Percentiles rank a stretch among this genome's conserved stretches.
These are phyloP conservation scores for Drosophila lacertosa DNA, from an alignment of 1,140 invertebrate species.

Conservation along the genomic window DNA sequence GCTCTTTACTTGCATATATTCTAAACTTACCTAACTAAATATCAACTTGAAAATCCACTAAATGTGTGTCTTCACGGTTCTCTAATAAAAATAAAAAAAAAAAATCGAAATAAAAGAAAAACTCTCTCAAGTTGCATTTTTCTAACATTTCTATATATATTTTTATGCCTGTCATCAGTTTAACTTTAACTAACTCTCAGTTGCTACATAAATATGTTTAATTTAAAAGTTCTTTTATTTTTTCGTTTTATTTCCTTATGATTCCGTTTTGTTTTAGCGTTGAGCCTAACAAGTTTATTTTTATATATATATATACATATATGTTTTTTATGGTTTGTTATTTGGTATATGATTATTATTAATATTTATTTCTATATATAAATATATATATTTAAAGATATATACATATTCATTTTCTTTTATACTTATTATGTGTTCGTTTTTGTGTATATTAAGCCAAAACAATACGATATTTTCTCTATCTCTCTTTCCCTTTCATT, in stretches of 20 bases:
- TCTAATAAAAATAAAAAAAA: constrained; percentile 19
- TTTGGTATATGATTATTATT: constrained; percentile 2
- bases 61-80: constrained; percentile 43
- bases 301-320: too few relatives aligned
- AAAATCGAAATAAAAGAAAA: not conserved
- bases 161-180: constrained; percentile 44
- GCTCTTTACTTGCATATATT: constrained; percentile 1
- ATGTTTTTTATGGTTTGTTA: not conserved
- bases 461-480: constrained; percentile 81
- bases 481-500: constrained; percentile 81
- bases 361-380: constrained; percentile 1
- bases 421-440: constrained; percentile 43
- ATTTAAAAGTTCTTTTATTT: not conserved
- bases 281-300: not conserved
- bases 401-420: constrained; percentile 12
- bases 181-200: constrained; percentile 24
- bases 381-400: constrained; percentile 9
- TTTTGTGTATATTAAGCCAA: constrained; percentile 78
- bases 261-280: not conserved
- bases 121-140: constrained; percentile 30
- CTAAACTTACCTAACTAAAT: constrained; percentile 7
- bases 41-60: constrained; percentile 27
- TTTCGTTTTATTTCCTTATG: not conserved
- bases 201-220: constrained; percentile 22
- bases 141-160: constrained; percentile 19